Base-by-base conservation (phyloP, 2,113 vertebrate genomes). In the Nothocercus nigrocapillus region DNA sequence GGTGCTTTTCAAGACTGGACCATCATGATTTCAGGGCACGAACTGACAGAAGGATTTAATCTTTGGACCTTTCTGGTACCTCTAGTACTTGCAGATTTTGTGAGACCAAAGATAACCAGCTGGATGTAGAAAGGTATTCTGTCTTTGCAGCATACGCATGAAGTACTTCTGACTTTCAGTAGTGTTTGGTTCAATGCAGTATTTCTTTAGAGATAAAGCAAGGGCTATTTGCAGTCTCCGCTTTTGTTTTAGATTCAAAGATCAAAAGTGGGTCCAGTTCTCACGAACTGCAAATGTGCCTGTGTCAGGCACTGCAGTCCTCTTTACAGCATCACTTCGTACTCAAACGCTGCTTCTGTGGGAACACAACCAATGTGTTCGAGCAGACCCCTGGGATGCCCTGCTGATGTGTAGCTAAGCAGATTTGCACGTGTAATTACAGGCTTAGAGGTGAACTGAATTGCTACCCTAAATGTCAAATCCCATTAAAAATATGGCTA, bases 111-210 rank as follows among this genome's bases (percentile, higher is more conserved):
- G 63, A 45, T 61, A 67, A 77, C 32, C 38, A n/a, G 36, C 0
- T 0, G n/a, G 6, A 8, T 63, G 16, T 66, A 79, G 82, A 64
- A 59, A 53, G 79, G 42, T 94, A 77, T 13, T 53, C 28, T 81
- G 17, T 22, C 66, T 85, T 6, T 1, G 45, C 2, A 45, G 45
- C 7, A 3, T 38, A 68, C 85, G 88, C 22, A 3, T 90, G 88
- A 85, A 56, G 93, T 77, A 38, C 93, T 94, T 70, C 93, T 93
- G 95, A 96, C 93, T 91, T 95, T 90, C 94, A 91, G 93, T 96
- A 94, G 87, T 95, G 7, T 54, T 76, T 88, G 56, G 36, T 38
- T 90, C 16, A 54, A 24, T 1, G 3, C 88, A 67, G 51, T 9
- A 28, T 44, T 73, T 51, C 85, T 47, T 70, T 58, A 69, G 20